phyloP scores from a whole-genome alignment of 2,113 vertebrate species.

The Xenopus laevis region DNA sequence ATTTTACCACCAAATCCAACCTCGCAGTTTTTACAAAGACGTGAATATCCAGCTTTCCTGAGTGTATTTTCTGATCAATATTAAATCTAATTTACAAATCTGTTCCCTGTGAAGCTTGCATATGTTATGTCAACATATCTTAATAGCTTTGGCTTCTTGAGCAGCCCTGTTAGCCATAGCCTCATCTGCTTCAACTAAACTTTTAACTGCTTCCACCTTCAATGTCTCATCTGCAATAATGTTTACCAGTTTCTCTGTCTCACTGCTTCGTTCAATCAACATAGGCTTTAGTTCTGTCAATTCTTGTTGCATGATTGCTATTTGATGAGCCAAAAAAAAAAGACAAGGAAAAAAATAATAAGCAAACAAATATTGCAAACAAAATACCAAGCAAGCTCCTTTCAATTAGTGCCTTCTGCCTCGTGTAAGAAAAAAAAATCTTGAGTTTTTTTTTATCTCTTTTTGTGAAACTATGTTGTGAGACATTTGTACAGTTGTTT shows the following conservation, averaged over 20 bases:
- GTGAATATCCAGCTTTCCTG: slow-evolving; percentile 57
- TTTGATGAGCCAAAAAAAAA: slow-evolving; percentile 48
- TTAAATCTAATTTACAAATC: slow-evolving; percentile 67
- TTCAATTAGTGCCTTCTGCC: slow-evolving; percentile 21
- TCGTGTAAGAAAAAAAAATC: too few species aligned
- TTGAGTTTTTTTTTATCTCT: too few species aligned
- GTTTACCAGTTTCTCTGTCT: slow-evolving; percentile 48
- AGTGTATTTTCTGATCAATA: slow-evolving; percentile 67
- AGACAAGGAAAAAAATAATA: slow-evolving; percentile 37
- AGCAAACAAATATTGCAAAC: slow-evolving; percentile 52
- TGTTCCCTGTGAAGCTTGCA: slow-evolving; percentile 64
- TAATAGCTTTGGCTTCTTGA: slow-evolving; percentile 63
- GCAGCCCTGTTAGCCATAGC: slow-evolving; percentile 58
- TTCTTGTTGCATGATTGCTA: slow-evolving; percentile 42
- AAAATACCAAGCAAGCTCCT: not conserved
- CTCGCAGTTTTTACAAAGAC: slow-evolving; percentile 57
- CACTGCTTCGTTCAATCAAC: slow-evolving; percentile 36
- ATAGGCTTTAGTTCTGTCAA: slow-evolving; percentile 37
- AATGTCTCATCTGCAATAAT: slow-evolving; percentile 47
- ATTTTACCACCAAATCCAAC: slow-evolving; percentile 56
- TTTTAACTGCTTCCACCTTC: slow-evolving; percentile 53
- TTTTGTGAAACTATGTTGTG: too few species aligned
- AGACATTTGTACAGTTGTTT: too few species aligned
- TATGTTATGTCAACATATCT: slow-evolving; percentile 72
- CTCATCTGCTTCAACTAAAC: slow-evolving; percentile 52